phyloP scores from a whole-genome alignment of 2,888 invertebrate genomes.

The Pomacea canaliculata region DNA sequence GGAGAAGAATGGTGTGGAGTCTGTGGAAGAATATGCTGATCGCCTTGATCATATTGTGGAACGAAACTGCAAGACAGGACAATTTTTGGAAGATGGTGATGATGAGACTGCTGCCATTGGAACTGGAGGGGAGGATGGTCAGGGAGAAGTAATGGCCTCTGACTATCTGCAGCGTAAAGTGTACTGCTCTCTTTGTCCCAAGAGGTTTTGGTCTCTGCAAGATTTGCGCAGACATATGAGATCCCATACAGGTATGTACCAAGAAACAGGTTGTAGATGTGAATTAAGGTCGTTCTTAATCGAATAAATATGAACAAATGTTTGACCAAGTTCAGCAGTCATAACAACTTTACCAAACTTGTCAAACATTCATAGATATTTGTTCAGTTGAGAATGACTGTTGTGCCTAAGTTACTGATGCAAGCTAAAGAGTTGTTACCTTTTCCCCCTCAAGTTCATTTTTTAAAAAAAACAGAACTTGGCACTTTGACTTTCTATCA shows the following conservation, averaged over 20 bases:
- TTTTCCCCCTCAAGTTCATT: no score
- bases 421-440: no score
- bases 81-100: constrained; percentile 45
- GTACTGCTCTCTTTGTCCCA: constrained; percentile 86
- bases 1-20: constrained; percentile 55
- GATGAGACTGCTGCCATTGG: constrained; percentile 8
- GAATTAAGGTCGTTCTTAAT: no score
- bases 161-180: constrained; percentile 65
- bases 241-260: constrained; percentile 76
- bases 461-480: no score
- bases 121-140: constrained; percentile 38
- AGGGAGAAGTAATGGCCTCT: constrained; percentile 46
- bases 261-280: no score
- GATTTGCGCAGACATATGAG: constrained; percentile 93
- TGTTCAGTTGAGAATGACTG: no score
- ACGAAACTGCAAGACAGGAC: constrained; percentile 50
- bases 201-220: constrained; percentile 95
- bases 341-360: no score
- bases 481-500: no score
- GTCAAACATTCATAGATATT: no score
- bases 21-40: constrained; percentile 55
- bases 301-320: no score
- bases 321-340: neutral
- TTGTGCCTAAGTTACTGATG: no score
- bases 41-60: constrained; percentile 62